Conservation (phyloP, 2,113 vertebrate genomes). For the Hystrix brachyura region DNA sequence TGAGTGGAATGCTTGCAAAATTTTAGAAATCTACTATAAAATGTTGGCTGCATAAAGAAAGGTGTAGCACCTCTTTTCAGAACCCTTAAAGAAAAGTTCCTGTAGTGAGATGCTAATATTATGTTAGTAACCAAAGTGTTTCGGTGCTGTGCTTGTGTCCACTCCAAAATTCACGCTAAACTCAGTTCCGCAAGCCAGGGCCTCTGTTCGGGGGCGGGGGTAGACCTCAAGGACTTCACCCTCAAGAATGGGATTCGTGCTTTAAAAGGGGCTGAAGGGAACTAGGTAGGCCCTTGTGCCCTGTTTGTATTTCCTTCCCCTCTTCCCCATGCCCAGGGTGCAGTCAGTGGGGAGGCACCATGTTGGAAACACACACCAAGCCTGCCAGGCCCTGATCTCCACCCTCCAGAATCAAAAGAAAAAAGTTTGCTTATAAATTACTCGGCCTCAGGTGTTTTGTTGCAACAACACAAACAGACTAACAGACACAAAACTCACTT, state of each 20-base stretch:
- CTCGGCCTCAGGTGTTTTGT: not conserved
- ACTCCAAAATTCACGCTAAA: not conserved
- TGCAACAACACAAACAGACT: not conserved
- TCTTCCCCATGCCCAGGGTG: no score
- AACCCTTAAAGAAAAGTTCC: conserved; percentile 48
- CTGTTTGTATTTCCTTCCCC: not conserved
- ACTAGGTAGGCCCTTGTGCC: no score
- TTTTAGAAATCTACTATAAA: not conserved
- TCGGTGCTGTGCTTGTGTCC: not conserved
- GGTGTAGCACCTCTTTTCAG: not conserved
- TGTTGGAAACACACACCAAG: not conserved
- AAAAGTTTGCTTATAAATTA: not conserved
- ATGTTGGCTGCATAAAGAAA: not conserved
- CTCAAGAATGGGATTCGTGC: not conserved
- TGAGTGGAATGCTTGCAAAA: conserved; percentile 40
- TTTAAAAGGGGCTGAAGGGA: not conserved
- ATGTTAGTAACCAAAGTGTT: not conserved
- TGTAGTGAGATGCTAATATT: not conserved
- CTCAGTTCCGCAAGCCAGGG: not conserved
- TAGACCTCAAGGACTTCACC: not conserved
- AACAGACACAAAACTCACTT: conserved; percentile 11
- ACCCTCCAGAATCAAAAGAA: not conserved
- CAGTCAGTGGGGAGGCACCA: not conserved
- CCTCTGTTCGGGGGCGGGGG: not conserved
- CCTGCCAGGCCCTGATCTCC: not conserved